Evolutionary conservation across 2,113 vertebrate species (phyloP), one percentile per base, ranked within the genome.

Genomic region (Mustela lutreola): DNA sequence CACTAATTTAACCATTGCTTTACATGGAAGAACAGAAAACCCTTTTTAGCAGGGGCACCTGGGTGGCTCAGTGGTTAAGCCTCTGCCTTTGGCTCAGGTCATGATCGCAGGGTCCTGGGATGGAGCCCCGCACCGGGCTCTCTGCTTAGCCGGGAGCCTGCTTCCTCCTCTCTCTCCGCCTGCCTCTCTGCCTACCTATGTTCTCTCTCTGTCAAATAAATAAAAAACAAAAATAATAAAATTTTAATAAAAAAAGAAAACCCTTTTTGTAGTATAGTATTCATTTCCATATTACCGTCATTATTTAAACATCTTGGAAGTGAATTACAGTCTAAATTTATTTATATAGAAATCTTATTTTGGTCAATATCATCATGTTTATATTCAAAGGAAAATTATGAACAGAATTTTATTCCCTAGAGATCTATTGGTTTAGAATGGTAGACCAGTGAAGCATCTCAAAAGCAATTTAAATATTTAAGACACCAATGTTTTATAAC

Each of bases 391-490:
- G 83, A 87, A 9, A 97, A 50, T 48, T 83, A 36, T 42, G 36
- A 97, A 26, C 62, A 58, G 33, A 93, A 7, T 28, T 97, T 98
- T 96, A 92, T 96, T 94, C 7, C 45, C 39, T 65, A 87, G 33
- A 96, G 91, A 96, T 78, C 18, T 21, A 75, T 65, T 56, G 63
- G 2, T 63, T 97, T 97, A 63, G 79, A 14, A 85, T 89, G 24
- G 86, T 14, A 22, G 18, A 87, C 19, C 62, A 83, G 9, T 76
- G 50, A 42, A 67, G 48, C 83, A 86, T 94, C 26, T 67, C 92
- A 79, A 96, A 97, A 92, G 10, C 24, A 95, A 95, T 93, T 94
- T 97, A 91, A 22, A 9, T 56, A 39, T 87, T 94, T 84, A 92
- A 95, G 65, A 67, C 67, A 91, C 26, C 15, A 82, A 65, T 89